Base-by-base conservation (phyloP, 2,888 invertebrate species). In the Phoronis australis region DNA sequence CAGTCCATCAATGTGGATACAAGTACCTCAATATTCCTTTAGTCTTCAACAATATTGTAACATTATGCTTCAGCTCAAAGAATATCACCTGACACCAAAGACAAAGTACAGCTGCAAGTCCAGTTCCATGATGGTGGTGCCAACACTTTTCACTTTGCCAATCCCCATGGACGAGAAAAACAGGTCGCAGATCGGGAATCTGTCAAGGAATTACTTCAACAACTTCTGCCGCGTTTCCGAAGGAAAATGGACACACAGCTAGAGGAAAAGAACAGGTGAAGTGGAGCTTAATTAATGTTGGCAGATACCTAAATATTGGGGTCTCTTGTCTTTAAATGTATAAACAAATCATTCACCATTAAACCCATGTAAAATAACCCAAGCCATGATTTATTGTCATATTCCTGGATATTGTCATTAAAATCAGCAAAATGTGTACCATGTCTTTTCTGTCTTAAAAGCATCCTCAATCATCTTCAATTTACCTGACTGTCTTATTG, bases 81-180 rank as follows among this genome's bases (percentile, higher is more conserved):
- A 80, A 96, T 99, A 64, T 82, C 82, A 6, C 95, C 97, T 0
- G 94, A 87, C 65, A 94, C 93, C 24, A 99, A 99, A 79, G 87
- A 93, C 24, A 99, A 99, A 80, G 91, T 99, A 48, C 99, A 99
- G 76, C 81, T 99, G 18, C 99, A 99, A 82, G 86, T 97, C 21
- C 92, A 95, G 21, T 80, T 99, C 55, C 91, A 96, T 64, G 92
- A 91, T 80, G 92, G 91, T 22, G 85, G 88, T 43, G 90, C 92
- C 42, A 92, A 93, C 2, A 97, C 96, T 15, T 99, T 99, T 81
- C 97, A 97, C 73, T 99, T 99, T 78, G 88, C 89, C 42, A 90
- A 94, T 77, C 85, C 90, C 3, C 84, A 83, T 43, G 93, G 95
- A 0, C 80, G 85, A 12, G 85, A 86, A 26, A 86, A 85, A 4